Percentiles rank a stretch among this genome's conserved stretches.
phyloP scores from a whole-genome alignment of 2,113 vertebrate genomes.

The Fregetta grallaria region DNA sequence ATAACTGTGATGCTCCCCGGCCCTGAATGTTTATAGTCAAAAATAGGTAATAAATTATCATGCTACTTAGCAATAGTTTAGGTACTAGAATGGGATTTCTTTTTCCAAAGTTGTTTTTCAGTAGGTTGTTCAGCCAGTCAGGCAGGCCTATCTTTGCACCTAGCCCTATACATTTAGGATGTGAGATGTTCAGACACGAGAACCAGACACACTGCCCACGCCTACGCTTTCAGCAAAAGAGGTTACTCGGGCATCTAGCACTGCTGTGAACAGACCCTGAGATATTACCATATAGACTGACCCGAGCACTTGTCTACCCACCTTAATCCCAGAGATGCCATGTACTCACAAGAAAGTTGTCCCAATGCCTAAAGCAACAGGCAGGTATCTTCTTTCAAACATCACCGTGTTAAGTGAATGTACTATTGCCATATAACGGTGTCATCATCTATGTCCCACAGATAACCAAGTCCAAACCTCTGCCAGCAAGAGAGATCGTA shows the following conservation, averaged over 20 bases:
- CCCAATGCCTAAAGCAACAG: neutral
- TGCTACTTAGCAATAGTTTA: neutral
- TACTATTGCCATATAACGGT: neutral
- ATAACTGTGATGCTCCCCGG: neutral
- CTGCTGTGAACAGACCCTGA: neutral
- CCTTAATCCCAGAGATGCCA: neutral
- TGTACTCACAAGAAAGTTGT: rapidly evolving
- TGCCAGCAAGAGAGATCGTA: neutral
- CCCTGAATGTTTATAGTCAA: neutral
- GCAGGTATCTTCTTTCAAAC: neutral
- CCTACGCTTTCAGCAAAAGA: neutral
- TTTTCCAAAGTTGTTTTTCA: neutral
- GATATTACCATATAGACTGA: neutral
- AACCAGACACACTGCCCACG: rapidly evolving
- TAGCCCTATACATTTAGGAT: neutral
- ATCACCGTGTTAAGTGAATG: neutral
- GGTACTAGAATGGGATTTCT: neutral
- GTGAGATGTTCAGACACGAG: rapidly evolving
- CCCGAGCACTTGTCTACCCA: neutral
- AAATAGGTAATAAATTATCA: neutral
- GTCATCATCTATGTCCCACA: neutral
- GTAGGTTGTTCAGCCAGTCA: neutral
- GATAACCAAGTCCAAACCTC: neutral
- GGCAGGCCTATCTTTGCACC: neutral
- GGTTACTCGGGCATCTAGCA: neutral